phyloP scores from a whole-genome alignment of 2,888 invertebrate species.

The Ichneumoninae sp. region DNA sequence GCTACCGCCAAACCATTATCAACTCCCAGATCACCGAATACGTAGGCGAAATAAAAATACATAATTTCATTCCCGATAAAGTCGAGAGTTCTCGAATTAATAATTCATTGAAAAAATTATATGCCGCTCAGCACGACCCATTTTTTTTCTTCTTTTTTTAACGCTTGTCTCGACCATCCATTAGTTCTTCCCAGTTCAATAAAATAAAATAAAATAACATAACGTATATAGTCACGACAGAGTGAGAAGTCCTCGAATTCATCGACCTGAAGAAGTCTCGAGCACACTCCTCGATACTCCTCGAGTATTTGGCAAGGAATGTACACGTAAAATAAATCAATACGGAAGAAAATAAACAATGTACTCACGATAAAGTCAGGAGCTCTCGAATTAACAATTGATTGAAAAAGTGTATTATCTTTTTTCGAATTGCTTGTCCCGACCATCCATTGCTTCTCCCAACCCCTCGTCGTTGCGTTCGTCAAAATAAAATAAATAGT shows the following conservation, averaged over 20 bases:
- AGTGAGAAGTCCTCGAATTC: background rate
- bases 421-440: too few relatives aligned
- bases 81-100: background rate
- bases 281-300: too few relatives aligned
- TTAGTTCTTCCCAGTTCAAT: background rate
- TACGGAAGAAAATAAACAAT: background rate
- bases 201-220: background rate
- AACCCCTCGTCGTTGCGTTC: background rate
- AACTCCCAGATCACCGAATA: too few relatives aligned
- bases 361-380: background rate
- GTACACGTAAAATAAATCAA: background rate
- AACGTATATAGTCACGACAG: background rate
- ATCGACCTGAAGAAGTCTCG: background rate
- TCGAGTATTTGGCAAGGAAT: background rate
- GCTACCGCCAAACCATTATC: too few relatives aligned
- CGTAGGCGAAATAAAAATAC: background rate
- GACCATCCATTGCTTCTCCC: too few relatives aligned
- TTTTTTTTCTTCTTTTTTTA: too few relatives aligned
- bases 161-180: background rate
- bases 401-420: background rate
- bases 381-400: background rate
- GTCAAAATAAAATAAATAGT: background rate
- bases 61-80: background rate
- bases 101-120: background rate
- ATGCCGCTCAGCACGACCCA: background rate